Percentiles rank a stretch among this genome's conserved stretches.
phyloP scores from a whole-genome alignment of 2,113 vertebrate species.

The Stegastes partitus region DNA sequence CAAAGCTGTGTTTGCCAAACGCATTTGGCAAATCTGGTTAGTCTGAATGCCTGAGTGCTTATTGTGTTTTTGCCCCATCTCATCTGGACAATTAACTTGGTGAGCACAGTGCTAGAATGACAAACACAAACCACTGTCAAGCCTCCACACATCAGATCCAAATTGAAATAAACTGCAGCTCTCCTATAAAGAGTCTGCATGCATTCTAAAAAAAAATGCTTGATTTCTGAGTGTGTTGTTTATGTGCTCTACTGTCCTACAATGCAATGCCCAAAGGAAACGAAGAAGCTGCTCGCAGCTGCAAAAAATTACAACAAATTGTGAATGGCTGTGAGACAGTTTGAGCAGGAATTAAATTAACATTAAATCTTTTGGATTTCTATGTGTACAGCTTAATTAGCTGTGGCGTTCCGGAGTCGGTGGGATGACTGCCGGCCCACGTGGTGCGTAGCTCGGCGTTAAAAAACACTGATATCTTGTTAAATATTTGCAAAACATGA shows the following conservation, averaged over 20 bases:
- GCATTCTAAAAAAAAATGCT: background rate
- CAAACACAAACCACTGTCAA: background rate
- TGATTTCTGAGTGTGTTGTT: background rate
- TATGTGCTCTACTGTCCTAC: conserved; percentile 7
- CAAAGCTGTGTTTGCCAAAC: background rate
- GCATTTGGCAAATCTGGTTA: background rate
- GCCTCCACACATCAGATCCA: background rate
- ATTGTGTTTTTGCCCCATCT: background rate
- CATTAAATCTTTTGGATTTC: conserved; percentile 3
- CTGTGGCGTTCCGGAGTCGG: background rate
- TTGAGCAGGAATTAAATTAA: background rate
- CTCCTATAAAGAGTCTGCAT: background rate
- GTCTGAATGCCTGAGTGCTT: background rate
- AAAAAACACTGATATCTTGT: background rate
- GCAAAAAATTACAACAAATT: conserved; percentile 20
- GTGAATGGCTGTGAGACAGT: background rate
- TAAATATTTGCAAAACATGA: background rate
- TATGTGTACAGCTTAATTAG: conserved; percentile 18
- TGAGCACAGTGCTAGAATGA: background rate
- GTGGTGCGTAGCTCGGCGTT: background rate
- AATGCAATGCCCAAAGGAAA: conserved; percentile 13
- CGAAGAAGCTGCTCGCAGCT: conserved; percentile 3
- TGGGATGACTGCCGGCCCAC: background rate
- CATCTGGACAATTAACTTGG: background rate
- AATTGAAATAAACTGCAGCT: conserved; percentile 8